Evolutionary conservation across 2,888 invertebrate species (phyloP), one percentile per base, ranked within the genome.

Genomic region (Megastigmus dorsalis): DNA sequence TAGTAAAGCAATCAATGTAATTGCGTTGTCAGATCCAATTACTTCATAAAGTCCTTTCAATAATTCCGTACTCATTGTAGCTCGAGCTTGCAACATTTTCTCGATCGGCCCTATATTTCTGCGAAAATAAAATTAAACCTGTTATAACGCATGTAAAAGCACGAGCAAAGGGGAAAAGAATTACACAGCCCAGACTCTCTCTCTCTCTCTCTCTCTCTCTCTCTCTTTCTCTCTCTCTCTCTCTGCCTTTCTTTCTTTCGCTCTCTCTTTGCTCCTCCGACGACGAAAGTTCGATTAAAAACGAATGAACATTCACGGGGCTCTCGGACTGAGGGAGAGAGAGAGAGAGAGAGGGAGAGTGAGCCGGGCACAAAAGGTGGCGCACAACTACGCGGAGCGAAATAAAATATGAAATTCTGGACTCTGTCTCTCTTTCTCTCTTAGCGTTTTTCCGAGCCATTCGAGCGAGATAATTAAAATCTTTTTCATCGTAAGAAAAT

Each of bases 391-490:
- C 18, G 9, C 23, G n/a, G 54, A 9, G 54, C 43, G 38, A 72
- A 65, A 66, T 72, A 57, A 66, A 72, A 72, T 65, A 65, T 57
- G 43, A 65, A 55, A 63, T 72, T 65, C 65, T 15, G 38, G 30
- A 65, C 55, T 55, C n/a, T n/a, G n/a, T n/a, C n/a, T n/a, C n/a
- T n/a, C n/a, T n/a, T n/a, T n/a, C n/a, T n/a, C n/a, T n/a, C 18
- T 26, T 36, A 23, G 57, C 15, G 43, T 30, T 62, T 54, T 65
- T 20, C 43, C 26, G 33, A 52, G 59, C 65, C 57, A 57, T 71
- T 65, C 67, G 63, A 57, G 55, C 72, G 57, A 75, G 68, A 75
- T 72, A 75, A 68, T 75, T 68, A 55, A 55, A 69, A 62, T 70
- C 67, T 50, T 67, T 71, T 67, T 67, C 48, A 52, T 43, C 54